Evolutionary conservation across 2,797 vertebrate genomes (phyloP).

Genomic region (Malurus leucopterus): DNA sequence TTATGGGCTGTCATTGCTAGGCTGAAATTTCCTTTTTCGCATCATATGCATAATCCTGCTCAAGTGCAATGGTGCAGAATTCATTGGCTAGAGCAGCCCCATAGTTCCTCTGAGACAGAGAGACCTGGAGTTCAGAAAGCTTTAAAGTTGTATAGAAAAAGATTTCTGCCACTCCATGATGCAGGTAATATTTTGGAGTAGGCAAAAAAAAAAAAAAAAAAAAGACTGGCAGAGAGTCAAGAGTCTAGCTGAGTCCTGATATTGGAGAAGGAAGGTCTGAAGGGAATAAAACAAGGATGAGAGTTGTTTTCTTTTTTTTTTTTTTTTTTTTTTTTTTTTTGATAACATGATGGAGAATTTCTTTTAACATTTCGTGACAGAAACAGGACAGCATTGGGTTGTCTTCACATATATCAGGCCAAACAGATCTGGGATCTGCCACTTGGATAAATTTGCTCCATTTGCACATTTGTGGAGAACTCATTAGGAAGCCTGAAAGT

Average conservation of each 20-base stretch:
- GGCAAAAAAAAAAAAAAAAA: background rate
- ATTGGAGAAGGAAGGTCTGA: background rate
- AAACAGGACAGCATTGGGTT: background rate
- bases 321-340: background rate
- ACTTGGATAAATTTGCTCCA: background rate
- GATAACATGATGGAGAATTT: background rate
- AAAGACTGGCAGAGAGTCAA: background rate
- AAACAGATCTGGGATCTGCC: background rate
- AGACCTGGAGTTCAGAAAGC: background rate
- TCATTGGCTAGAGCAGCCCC: background rate
- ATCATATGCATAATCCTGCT: background rate
- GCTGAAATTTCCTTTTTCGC: background rate
- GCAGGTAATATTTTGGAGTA: background rate
- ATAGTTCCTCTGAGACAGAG: background rate
- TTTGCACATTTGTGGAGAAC: background rate
- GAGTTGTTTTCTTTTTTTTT: background rate
- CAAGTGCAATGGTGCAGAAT: background rate
- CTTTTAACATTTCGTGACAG: background rate
- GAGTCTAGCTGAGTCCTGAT: background rate
- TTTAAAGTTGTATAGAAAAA: background rate
- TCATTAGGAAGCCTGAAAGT: background rate
- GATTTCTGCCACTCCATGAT: background rate
- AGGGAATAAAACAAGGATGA: background rate
- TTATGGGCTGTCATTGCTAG: background rate
- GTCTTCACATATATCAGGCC: background rate